These are phyloP conservation scores for Andrena flavipes DNA, from an alignment of 2,888 invertebrate species.

Conservation along the genomic window DNA sequence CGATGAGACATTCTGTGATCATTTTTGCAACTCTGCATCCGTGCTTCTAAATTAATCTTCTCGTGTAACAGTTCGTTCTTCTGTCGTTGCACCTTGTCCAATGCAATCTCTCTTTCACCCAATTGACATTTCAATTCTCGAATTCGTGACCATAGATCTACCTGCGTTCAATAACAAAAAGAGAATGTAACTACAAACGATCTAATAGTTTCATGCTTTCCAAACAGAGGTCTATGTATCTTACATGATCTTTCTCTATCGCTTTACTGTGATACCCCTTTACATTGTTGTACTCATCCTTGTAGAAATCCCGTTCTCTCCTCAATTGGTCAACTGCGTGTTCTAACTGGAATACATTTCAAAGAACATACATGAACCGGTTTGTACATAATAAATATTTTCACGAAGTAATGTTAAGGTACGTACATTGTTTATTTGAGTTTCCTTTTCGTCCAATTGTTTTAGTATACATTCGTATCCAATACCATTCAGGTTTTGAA, in stretches of 20 bases:
- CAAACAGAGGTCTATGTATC: slow-evolving; percentile 34
- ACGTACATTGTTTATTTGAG: slow-evolving; percentile 70
- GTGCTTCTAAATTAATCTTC: slow-evolving; percentile 83
- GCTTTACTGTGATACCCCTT: slow-evolving; percentile 82
- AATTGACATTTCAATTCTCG: slow-evolving; percentile 81
- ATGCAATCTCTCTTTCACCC: slow-evolving; percentile 83
- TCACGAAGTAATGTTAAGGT: background rate
- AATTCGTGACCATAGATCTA: slow-evolving; percentile 70
- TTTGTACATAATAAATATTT: slow-evolving; percentile 1
- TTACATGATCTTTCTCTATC: slow-evolving; percentile 80
- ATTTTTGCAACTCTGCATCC: slow-evolving; percentile 79
- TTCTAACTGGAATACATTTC: slow-evolving; percentile 70
- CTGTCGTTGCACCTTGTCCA: slow-evolving; percentile 84
- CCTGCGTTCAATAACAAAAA: slow-evolving; percentile 44
- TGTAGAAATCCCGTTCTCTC: slow-evolving; percentile 86
- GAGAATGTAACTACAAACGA: background rate
- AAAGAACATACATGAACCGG: background rate
- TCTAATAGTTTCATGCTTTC: slow-evolving; percentile 19
- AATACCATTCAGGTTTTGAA: slow-evolving; percentile 20
- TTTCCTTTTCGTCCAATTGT: slow-evolving; percentile 68
- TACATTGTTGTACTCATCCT: slow-evolving; percentile 85
- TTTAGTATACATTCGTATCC: slow-evolving; percentile 39
- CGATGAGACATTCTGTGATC: slow-evolving; percentile 69
- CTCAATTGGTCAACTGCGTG: slow-evolving; percentile 81
- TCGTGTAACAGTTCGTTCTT: slow-evolving; percentile 84